Base-by-base conservation (phyloP, 2,797 vertebrate species). In the Ambastaia sidthimunki region DNA sequence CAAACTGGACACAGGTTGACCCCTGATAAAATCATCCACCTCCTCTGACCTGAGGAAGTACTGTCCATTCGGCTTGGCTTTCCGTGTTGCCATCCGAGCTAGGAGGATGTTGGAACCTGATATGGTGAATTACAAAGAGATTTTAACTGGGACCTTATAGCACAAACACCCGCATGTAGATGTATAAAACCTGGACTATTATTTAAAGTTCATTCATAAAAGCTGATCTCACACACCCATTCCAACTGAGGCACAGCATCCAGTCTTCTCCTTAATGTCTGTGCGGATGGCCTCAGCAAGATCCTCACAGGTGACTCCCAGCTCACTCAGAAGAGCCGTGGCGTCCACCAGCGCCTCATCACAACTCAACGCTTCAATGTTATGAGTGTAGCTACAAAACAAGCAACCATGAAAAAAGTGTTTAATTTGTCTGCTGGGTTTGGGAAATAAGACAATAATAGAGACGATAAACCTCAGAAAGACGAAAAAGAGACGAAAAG, bases 361-460 rank as follows among this genome's bases (percentile, higher is more conserved):
- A 86, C 98, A 99, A 91, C 98, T 99, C 84, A 99, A 95, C 71
- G 98, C 98, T 91, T 99, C 98, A 1, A 99, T 99, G 89, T 96
- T 94, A 59, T 96, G 94, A 65, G 97, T 98, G 88, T 97, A 99
- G 92, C 98, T 99, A 87, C 62, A 90, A 74, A 62, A 70, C 10
- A 78, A 25, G 13, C 13, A 74, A 44, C 11, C 4, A 0, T 13
- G 4, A 59, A 69, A 12, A 34, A 71, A 72, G 2, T 55, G 21
- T 18, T 77, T 16, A 4, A 25, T 25, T 31, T 18, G 6, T 65
- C 57, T 44, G 1, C 4, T 70, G 19, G 34, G 11, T 11, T 57
- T 65, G 25, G n/a, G 12, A 65, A 41, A 13, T 34, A 60, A 2
- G n/a, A 31, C 23, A 28, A 4, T 50, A 41, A 44, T 18, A 0